Conservation (phyloP, 1,140 invertebrate species). For the Danaus plexippus region DNA sequence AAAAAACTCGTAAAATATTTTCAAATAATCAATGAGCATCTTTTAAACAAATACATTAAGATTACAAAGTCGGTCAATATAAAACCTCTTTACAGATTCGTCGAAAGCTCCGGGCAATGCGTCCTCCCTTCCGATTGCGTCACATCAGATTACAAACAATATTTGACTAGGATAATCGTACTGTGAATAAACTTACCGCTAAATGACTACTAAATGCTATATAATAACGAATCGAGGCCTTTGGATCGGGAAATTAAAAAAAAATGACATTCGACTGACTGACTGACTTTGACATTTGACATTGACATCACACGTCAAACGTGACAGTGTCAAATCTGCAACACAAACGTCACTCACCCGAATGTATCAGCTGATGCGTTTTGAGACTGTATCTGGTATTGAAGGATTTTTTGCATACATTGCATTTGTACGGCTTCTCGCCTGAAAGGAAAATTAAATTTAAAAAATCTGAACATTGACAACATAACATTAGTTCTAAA, state of each 20-base stretch:
- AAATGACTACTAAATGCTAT: too few relatives aligned
- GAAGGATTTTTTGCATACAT: slow-evolving; percentile 58
- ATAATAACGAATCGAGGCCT: too few relatives aligned
- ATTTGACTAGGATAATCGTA: slow-evolving; percentile 29
- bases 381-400: slow-evolving; percentile 30
- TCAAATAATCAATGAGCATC: too few relatives aligned
- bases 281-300: neutral
- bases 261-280: too few relatives aligned
- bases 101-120: slow-evolving; percentile 36
- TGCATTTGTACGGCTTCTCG: slow-evolving; percentile 74
- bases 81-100: slow-evolving; percentile 26
- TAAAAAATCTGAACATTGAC: neutral
- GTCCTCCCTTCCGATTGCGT: slow-evolving; percentile 32
- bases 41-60: too few relatives aligned
- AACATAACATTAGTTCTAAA: too few relatives aligned
- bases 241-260: neutral
- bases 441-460: slow-evolving; percentile 50
- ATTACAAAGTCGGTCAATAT: too few relatives aligned
- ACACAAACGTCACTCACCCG: slow-evolving; percentile 28
- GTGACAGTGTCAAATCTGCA: too few relatives aligned
- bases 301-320: neutral
- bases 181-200: slow-evolving; percentile 6
- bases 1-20: too few relatives aligned
- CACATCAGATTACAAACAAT: slow-evolving; percentile 11
- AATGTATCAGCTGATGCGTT: slow-evolving; percentile 36